Base-by-base conservation (phyloP, 2,113 vertebrate genomes). In the Cyrtonyx montezumae region DNA sequence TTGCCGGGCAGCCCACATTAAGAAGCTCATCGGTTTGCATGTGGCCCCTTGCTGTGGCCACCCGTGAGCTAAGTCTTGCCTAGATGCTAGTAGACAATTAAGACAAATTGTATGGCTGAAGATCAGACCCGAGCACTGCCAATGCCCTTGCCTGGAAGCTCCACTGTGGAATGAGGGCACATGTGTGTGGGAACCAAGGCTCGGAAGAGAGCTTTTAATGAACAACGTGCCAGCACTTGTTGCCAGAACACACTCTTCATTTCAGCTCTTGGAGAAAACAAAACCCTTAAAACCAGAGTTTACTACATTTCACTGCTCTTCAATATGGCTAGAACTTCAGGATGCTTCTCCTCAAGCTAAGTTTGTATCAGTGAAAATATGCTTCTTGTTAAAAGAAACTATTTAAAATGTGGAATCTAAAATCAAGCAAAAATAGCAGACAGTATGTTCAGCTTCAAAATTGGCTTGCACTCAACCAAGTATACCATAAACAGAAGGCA, bases 351-450 rank as follows among this genome's bases (percentile, higher is more conserved):
- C 97, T 97, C 97, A 97, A 97, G 97, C 97, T 98, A 97, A 97
- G 97, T 97, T 98, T 98, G 97, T 97, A 97, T 97, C 95, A 97
- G 95, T 97, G 97, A 98, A 93, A 98, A 97, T 97, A 97, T 97
- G 97, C 96, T 97, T 98, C 97, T 97, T 97, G 97, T 98, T 94
- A 97, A 97, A 97, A 97, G 96, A 97, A 98, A 97, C 97, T 97
- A 97, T 97, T 98, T 97, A 94, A 97, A 98, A 97, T 97, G 97
- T 97, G 93, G 97, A 98, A 98, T 98, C 96, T 98, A 98, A 98
- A 98, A 98, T 98, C 97, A 98, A 97, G 97, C 97, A 97, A 98
- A 97, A 98, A 98, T 97, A 97, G 97, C 97, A 98, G 97, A 97
- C 97, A 98, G 97, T 97, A 98, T 97, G 97, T 97, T 98, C 97